Conservation (phyloP, 2,113 vertebrate genomes). For the Carettochelys insculpta region DNA sequence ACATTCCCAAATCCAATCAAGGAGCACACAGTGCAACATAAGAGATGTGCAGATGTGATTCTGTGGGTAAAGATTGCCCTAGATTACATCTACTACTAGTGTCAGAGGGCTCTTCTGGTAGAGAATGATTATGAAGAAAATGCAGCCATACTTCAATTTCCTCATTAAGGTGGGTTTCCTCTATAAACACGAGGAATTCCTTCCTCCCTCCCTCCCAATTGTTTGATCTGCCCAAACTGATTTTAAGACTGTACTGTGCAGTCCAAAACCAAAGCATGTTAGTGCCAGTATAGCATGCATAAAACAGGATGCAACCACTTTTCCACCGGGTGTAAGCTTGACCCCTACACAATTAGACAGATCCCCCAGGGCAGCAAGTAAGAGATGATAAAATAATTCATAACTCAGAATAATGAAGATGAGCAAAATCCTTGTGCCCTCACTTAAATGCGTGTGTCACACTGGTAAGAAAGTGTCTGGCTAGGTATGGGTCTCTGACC, state of each 20-base stretch:
- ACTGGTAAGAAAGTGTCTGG: too few species aligned
- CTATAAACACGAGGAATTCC: not conserved
- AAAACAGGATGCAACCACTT: not conserved
- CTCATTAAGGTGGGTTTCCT: too few species aligned
- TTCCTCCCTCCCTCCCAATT: not conserved
- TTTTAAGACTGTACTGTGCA: not conserved
- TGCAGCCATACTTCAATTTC: not conserved
- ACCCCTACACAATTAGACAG: not conserved
- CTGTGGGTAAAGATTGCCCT: too few species aligned
- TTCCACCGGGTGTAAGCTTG: not conserved
- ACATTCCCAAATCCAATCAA: too few species aligned
- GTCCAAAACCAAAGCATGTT: not conserved
- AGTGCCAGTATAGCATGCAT: not conserved
- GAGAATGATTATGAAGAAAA: not conserved
- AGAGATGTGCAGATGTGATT: too few species aligned
- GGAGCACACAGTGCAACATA: too few species aligned
- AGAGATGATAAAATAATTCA: too few species aligned
- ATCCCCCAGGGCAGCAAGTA: not conserved
- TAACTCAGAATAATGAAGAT: too few species aligned
- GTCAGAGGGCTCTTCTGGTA: not conserved
- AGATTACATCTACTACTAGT: not conserved
- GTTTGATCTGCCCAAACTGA: not conserved
- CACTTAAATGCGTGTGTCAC: too few species aligned
- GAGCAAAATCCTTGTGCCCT: not conserved
- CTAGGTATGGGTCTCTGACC: too few species aligned